Conservation (phyloP, 1,140 invertebrate species). For the Zaprionus gabonicus region DNA sequence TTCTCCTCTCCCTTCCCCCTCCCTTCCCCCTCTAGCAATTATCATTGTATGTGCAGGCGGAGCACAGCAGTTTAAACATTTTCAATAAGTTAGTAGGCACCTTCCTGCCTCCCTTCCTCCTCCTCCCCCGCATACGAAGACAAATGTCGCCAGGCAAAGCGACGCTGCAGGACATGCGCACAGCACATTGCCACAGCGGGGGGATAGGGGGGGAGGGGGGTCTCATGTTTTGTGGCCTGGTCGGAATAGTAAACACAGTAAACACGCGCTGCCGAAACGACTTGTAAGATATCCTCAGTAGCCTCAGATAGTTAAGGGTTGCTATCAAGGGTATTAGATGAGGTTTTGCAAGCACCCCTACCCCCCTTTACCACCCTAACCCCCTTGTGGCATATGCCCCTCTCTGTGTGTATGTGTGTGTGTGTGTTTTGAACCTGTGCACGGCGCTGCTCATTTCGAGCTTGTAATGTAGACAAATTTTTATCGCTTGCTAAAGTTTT, state of each 20-base stretch:
- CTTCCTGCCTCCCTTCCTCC: background rate
- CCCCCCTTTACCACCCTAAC: background rate
- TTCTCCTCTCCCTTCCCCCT: background rate
- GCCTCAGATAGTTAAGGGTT: slow-evolving; percentile 48
- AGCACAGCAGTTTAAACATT: slow-evolving; percentile 56
- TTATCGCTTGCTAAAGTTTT: slow-evolving; percentile 79
- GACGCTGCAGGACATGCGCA: slow-evolving; percentile 69
- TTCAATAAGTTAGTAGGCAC: slow-evolving; percentile 59
- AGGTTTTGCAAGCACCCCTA: background rate
- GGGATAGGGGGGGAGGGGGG: background rate
- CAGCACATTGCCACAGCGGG: slow-evolving; percentile 22
- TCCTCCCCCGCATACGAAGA: slow-evolving; percentile 4
- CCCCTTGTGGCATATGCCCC: slow-evolving; percentile 39
- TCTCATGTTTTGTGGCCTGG: slow-evolving; percentile 18
- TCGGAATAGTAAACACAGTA: slow-evolving; percentile 37
- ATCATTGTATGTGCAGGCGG: slow-evolving; percentile 34
- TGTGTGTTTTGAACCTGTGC: slow-evolving; percentile 40
- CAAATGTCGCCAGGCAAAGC: slow-evolving; percentile 40
- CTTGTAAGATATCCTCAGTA: slow-evolving; percentile 40
- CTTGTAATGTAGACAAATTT: slow-evolving; percentile 78
- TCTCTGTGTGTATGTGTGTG: background rate
- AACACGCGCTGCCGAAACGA: slow-evolving; percentile 33
- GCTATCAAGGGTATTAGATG: slow-evolving; percentile 11
- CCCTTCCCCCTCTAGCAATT: slow-evolving; percentile 43
- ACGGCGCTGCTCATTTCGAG: slow-evolving; percentile 21